Evolutionary conservation across 2,797 vertebrate genomes (phyloP).

Genomic region (Enteromius mattozi): DNA sequence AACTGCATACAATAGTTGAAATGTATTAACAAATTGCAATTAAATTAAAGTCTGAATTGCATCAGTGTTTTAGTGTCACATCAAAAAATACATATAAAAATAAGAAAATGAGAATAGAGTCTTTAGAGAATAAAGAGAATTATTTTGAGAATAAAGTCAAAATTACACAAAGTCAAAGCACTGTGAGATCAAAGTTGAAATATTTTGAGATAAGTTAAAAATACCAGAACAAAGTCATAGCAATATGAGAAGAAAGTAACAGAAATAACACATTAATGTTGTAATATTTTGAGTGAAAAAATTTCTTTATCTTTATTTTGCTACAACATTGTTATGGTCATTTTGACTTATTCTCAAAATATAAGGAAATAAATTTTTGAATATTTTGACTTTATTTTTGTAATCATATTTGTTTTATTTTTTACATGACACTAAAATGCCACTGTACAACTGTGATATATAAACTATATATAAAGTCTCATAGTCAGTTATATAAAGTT

Average conservation of each 20-base stretch:
- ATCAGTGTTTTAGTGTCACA: neutral
- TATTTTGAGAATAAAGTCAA: no score
- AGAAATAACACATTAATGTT: neutral
- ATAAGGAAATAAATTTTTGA: no score
- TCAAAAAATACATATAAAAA: neutral
- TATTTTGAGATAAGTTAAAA: neutral
- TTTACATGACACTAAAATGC: neutral
- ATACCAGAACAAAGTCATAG: neutral
- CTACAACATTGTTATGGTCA: neutral
- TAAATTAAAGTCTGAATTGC: neutral
- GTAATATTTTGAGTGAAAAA: neutral
- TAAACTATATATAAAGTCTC: neutral
- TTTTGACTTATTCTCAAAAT: neutral
- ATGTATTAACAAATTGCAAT: neutral
- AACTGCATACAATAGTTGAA: no score
- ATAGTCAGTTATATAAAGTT: neutral
- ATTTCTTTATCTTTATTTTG: neutral
- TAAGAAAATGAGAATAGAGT: neutral
- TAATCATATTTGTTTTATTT: neutral
- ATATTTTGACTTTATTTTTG: neutral
- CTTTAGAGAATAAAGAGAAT: neutral
- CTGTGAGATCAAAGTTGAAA: neutral
- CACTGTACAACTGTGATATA: neutral
- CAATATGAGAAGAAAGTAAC: neutral
- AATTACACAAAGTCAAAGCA: neutral